A percentile compares a stretch with the other conserved stretches of the same genome.
Conservation (phyloP, 92 coral and sea anemone species). For the Porites lobata region DNA sequence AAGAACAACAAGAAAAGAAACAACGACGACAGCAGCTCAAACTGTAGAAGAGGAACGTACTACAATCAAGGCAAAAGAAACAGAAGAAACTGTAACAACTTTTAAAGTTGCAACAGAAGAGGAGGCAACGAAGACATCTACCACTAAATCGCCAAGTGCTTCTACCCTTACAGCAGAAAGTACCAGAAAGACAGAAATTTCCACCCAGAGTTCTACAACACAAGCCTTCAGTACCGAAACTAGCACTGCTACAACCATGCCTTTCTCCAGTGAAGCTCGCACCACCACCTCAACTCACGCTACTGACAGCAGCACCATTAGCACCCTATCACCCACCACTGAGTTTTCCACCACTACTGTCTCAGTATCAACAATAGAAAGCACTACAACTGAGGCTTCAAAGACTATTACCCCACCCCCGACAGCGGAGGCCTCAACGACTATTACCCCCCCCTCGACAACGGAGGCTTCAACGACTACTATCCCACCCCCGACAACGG, state of each 20-base stretch:
- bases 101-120: slow-evolving; percentile 21
- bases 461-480: neutral
- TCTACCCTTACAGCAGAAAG: neutral
- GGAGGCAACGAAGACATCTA: neutral
- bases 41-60: slow-evolving; percentile 3
- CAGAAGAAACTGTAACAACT: slow-evolving; percentile 7
- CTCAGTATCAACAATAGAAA: neutral
- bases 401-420: neutral
- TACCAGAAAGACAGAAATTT: neutral
- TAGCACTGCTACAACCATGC: neutral
- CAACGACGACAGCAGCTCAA: slow-evolving; percentile 45
- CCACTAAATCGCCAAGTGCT: neutral
- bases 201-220: neutral
- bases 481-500: neutral
- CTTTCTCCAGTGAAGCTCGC: neutral
- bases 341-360: neutral
- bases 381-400: neutral
- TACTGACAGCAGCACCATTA: neutral
- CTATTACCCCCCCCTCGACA: neutral
- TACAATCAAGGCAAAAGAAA: neutral
- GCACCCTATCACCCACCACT: neutral
- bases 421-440: neutral
- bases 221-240: neutral
- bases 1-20: slow-evolving; percentile 5
- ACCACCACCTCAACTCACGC: neutral